A percentile compares a stretch with the other conserved stretches of the same genome.
phyloP scores from a whole-genome alignment of 2,888 invertebrate species.

The Ramazzottius varieornatus region DNA sequence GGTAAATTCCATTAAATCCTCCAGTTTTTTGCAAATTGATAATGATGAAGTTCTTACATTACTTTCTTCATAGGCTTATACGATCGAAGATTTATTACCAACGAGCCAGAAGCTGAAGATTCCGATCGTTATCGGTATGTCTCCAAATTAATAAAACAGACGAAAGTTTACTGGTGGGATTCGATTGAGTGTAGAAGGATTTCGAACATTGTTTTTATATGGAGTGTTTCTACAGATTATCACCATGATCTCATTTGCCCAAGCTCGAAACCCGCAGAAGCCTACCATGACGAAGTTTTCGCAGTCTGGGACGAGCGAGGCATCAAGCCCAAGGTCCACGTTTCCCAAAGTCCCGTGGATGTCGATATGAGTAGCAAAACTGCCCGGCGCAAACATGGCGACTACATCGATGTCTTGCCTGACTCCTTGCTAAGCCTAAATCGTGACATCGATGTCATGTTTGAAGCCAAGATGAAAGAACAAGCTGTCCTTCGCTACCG shows the following conservation, averaged over 20 bases:
- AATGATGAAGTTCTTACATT: too few relatives aligned
- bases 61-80: too few relatives aligned
- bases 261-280: not conserved
- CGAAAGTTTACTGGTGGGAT: too few relatives aligned
- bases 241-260: not conserved
- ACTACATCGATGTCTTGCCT: not conserved
- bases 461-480: not conserved
- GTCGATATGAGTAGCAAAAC: not conserved
- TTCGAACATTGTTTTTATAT: too few relatives aligned
- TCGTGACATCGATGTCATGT: not conserved
- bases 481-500: not conserved
- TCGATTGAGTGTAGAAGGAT: too few relatives aligned
- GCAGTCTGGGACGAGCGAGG: not conserved
- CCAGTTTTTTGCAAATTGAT: too few relatives aligned
- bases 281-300: not conserved
- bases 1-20: too few relatives aligned
- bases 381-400: not conserved
- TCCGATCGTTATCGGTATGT: slow-evolving; percentile 2
- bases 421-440: not conserved
- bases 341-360: not conserved
- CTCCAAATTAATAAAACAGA: too few relatives aligned
- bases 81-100: not conserved
- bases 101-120: not conserved
- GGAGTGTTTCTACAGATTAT: too few relatives aligned
- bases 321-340: not conserved